Conservation (phyloP, 1,140 invertebrate species). For the Drosophila willistoni region DNA sequence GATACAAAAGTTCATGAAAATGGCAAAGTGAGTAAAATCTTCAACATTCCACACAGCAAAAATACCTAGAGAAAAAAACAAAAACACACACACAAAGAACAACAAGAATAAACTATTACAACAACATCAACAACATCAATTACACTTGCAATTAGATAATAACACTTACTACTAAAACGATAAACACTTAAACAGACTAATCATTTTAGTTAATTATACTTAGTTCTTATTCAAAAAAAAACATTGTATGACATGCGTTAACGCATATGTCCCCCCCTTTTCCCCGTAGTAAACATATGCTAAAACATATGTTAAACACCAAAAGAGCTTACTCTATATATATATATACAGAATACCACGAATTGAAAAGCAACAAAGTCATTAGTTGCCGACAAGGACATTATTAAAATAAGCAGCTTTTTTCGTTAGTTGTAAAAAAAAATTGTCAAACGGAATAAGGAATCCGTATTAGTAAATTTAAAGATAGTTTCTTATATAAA, state of each 20-base stretch:
- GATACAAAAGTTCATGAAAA: constrained; percentile 93
- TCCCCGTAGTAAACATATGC: neutral
- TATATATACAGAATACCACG: neutral
- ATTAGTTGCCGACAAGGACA: too few relatives aligned
- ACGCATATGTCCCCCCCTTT: neutral
- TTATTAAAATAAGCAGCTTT: too few relatives aligned
- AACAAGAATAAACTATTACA: neutral
- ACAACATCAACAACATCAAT: neutral
- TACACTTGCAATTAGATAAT: constrained; percentile 10
- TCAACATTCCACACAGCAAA: constrained; percentile 37
- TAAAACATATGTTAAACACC: neutral
- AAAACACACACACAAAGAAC: constrained; percentile 30
- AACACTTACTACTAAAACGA: neutral
- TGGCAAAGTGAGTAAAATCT: constrained; percentile 88
- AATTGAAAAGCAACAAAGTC: neutral
- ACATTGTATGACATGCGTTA: constrained; percentile 9
- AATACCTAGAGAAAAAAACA: constrained; percentile 15
- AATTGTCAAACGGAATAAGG: too few relatives aligned
- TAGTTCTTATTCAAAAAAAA: neutral
- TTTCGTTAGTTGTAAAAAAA: too few relatives aligned
- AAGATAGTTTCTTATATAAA: too few relatives aligned
- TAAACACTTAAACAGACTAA: constrained; percentile 1
- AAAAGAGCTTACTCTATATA: neutral
- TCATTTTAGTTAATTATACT: constrained; percentile 5
- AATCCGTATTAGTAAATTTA: too few relatives aligned